phyloP scores from a whole-genome alignment of 2,113 vertebrate species.

The Lucifuga dentata region DNA sequence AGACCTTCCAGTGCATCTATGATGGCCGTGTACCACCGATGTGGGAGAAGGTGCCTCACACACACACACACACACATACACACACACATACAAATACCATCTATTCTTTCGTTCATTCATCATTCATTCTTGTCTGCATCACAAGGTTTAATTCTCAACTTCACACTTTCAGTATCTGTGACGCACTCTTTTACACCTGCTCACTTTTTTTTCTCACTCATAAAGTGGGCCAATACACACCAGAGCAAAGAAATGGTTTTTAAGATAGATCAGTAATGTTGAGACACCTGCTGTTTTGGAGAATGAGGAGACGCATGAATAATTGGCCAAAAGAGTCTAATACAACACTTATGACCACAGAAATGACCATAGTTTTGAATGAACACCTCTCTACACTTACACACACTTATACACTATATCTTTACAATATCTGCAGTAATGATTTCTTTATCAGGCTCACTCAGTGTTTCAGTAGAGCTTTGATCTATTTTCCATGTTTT shows the following conservation, averaged over 20 bases:
- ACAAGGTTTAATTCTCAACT: background rate
- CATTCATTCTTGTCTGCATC: background rate
- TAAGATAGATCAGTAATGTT: slow-evolving; percentile 5
- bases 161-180: background rate
- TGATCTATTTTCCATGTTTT: slow-evolving; percentile 27
- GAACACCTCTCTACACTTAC: too few relatives aligned
- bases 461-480: slow-evolving; percentile 9
- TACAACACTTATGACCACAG: too few relatives aligned
- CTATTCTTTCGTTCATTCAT: background rate
- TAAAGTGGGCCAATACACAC: background rate
- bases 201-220: slow-evolving; percentile 22
- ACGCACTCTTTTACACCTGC: slow-evolving; percentile 6
- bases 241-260: slow-evolving; percentile 1
- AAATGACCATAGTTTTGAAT: too few relatives aligned
- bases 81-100: slow-evolving; percentile 2
- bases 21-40: slow-evolving; percentile 88
- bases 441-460: slow-evolving; percentile 19
- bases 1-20: slow-evolving; percentile 89
- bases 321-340: background rate
- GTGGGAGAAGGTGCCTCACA: slow-evolving; percentile 87
- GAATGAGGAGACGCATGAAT: background rate
- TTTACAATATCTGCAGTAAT: too few relatives aligned
- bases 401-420: too few relatives aligned
- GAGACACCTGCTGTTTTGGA: slow-evolving; percentile 1
- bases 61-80: slow-evolving; percentile 19